phyloP scores from a whole-genome alignment of 2,113 vertebrate genomes.

The Nesogale talazaci region DNA sequence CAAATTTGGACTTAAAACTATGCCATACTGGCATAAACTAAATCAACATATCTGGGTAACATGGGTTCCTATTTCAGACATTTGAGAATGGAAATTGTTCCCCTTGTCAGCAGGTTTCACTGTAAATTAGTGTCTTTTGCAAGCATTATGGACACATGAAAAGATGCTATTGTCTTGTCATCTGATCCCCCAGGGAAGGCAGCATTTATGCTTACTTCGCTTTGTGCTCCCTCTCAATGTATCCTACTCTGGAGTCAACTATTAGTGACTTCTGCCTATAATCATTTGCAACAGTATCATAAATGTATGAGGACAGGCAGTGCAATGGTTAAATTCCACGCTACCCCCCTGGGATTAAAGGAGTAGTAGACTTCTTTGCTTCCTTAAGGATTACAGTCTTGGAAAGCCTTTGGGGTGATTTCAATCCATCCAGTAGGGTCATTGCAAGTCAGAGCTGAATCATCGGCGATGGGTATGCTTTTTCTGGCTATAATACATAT shows the following conservation, averaged over 20 bases:
- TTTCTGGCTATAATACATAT: background rate
- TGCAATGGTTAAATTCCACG: background rate
- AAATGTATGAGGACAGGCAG: background rate
- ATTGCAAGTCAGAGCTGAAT: background rate
- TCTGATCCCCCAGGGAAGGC: background rate
- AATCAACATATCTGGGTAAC: conserved; percentile 16
- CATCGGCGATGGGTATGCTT: background rate
- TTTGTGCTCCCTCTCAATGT: background rate
- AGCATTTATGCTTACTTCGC: background rate
- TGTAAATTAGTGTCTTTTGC: background rate
- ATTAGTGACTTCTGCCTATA: conserved; percentile 84
- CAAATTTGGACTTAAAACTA: background rate
- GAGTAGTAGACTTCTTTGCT: background rate
- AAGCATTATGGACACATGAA: background rate
- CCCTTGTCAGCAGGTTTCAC: background rate
- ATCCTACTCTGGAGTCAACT: conserved; percentile 77
- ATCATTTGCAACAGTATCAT: conserved; percentile 78
- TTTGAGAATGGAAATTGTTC: background rate
- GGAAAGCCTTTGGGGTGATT: background rate
- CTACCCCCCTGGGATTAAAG: background rate
- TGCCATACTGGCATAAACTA: background rate
- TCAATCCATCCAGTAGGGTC: background rate
- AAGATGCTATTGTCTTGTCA: background rate
- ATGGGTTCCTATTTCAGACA: background rate
- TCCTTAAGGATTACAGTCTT: background rate